Evolutionary conservation across 2,113 vertebrate genomes (phyloP), one percentile per base, ranked within the genome.

Genomic region (Microtus pennsylvanicus): DNA sequence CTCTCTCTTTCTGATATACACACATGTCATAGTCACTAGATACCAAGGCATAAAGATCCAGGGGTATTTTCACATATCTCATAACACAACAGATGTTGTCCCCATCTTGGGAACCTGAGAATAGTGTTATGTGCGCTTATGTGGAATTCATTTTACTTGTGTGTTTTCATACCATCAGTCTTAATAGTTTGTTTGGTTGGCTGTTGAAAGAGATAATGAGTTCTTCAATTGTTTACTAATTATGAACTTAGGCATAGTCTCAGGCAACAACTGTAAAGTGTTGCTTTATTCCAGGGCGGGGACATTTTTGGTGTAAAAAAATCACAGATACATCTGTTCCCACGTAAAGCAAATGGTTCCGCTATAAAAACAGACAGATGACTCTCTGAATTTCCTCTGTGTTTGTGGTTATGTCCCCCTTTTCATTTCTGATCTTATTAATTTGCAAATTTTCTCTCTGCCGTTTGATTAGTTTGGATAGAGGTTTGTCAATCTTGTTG

Each of bases 321-420:
- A 97, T 98, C 98, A 97, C 98, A 98, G 98, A 98, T 98, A 97
- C 98, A 99, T 98, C 98, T 99, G 98, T 98, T 99, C 96, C 96
- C 92, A 95, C 89, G 96, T 97, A 98, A 98, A 98, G 93, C 94
- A 97, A 98, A 98, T 97, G 97, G 96, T 74, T 96, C 74, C 97
- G 75, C 97, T 98, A 97, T 98, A 97, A 98, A 99, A 98, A 98
- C 96, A 98, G 98, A 96, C 97, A 97, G 97, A 98, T 95, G 94
- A n/a, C n/a, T n/a, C n/a, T n/a, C n/a, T n/a, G n/a, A n/a, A n/a
- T n/a, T n/a, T n/a, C n/a, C n/a, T n/a, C n/a, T n/a, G n/a, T n/a
- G n/a, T n/a, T n/a, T n/a, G n/a, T n/a, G n/a, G n/a, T n/a, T n/a
- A n/a, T n/a, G n/a, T n/a, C n/a, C n/a, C n/a, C n/a, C n/a, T n/a